Percentiles rank a stretch among this genome's conserved stretches.
phyloP scores from a whole-genome alignment of 1,140 invertebrate species.

The Anthonomus grandis region DNA sequence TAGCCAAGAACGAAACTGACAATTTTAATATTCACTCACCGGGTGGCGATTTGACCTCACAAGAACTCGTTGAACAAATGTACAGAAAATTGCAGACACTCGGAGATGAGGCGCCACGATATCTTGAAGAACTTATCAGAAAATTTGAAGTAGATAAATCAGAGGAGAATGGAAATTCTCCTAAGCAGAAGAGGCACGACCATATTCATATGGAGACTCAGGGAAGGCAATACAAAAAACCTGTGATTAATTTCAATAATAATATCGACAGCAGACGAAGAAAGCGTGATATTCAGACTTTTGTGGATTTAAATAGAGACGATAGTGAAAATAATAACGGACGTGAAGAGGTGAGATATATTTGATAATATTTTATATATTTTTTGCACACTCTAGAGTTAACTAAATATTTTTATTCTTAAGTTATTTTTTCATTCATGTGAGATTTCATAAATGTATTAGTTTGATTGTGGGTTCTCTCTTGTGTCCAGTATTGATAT shows the following conservation, averaged over 20 bases:
- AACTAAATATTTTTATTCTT: too few relatives aligned
- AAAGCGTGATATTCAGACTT: slow-evolving; percentile 46
- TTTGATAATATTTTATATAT: too few relatives aligned
- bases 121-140: slow-evolving; percentile 52
- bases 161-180: background rate
- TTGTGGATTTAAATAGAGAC: slow-evolving; percentile 53
- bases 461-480: too few relatives aligned
- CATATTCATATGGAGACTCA: slow-evolving; percentile 26
- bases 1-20: slow-evolving; percentile 36
- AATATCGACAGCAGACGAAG: slow-evolving; percentile 38
- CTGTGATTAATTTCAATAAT: slow-evolving; percentile 36
- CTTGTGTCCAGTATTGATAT: too few relatives aligned
- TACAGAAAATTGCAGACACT: slow-evolving; percentile 55
- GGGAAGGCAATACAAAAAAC: slow-evolving; percentile 42
- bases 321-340: slow-evolving; percentile 60
- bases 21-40: slow-evolving; percentile 38
- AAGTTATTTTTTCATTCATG: too few relatives aligned
- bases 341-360: slow-evolving; percentile 59
- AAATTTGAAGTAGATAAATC: slow-evolving; percentile 38
- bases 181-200: slow-evolving; percentile 15
- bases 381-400: too few relatives aligned
- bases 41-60: slow-evolving; percentile 45
- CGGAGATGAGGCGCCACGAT: slow-evolving; percentile 53
- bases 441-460: too few relatives aligned
- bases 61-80: slow-evolving; percentile 58